Evolutionary conservation across 2,888 invertebrate species (phyloP).

Genomic region (Tinea trinotella): DNA sequence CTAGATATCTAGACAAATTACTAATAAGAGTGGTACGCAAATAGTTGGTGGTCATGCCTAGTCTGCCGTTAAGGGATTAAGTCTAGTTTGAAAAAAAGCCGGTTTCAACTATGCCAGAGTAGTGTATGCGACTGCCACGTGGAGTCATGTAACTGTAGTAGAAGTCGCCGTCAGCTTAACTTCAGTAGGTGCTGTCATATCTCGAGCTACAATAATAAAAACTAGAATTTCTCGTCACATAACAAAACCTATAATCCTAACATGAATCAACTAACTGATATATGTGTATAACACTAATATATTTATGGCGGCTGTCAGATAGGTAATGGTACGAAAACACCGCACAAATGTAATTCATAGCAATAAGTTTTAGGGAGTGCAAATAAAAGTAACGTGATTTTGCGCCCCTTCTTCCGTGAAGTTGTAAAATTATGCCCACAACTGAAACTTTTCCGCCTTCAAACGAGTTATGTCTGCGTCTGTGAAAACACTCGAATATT

Average conservation of each 20-base stretch:
- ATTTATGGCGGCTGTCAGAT: slow-evolving; percentile 63
- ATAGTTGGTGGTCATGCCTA: too few species aligned
- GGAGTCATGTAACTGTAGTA: too few species aligned
- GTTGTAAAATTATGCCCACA: slow-evolving; percentile 16
- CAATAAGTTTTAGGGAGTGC: slow-evolving; percentile 43
- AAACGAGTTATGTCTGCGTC: neutral
- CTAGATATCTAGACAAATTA: too few species aligned
- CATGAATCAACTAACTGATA: slow-evolving; percentile 30
- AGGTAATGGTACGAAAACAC: slow-evolving; percentile 69
- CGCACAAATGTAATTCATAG: slow-evolving; percentile 46
- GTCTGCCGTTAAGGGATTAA: too few species aligned
- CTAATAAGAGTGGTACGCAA: too few species aligned
- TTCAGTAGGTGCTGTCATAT: too few species aligned
- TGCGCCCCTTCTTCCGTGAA: slow-evolving; percentile 17
- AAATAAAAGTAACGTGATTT: slow-evolving; percentile 36
- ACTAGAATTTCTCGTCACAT: neutral
- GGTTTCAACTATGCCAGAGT: too few species aligned
- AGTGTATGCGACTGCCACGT: too few species aligned
- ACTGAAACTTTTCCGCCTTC: slow-evolving; percentile 13
- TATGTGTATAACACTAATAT: slow-evolving; percentile 54
- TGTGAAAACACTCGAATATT: neutral
- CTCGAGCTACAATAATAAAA: too few species aligned
- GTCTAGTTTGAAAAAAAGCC: too few species aligned
- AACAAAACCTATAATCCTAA: neutral
- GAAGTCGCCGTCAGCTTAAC: too few species aligned